Evolutionary conservation across 2,113 vertebrate genomes (phyloP).

Genomic region (Sylvietta virens): DNA sequence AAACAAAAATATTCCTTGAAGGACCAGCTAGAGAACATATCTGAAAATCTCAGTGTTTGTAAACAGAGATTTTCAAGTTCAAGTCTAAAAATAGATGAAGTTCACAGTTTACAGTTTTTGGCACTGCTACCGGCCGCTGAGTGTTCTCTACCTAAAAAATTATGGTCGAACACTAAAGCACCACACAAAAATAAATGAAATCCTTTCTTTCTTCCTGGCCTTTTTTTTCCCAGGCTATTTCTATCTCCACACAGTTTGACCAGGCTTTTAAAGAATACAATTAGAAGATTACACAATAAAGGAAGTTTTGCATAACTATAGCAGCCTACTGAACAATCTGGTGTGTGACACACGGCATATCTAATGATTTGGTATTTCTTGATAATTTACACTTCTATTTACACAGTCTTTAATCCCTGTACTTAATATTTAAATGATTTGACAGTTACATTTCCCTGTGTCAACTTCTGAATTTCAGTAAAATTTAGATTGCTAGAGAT

Average conservation of each 20-base stretch:
- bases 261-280: background rate
- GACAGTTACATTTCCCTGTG: background rate
- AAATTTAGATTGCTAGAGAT: background rate
- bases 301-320: background rate
- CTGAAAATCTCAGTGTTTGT: background rate
- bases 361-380: background rate
- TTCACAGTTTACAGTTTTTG: background rate
- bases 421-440: background rate
- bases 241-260: background rate
- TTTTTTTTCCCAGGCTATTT: background rate
- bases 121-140: background rate
- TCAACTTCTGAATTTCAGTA: background rate
- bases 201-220: background rate
- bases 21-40: background rate
- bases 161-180: background rate
- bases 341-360: background rate
- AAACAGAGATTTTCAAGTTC: background rate
- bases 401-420: background rate
- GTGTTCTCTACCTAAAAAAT: background rate
- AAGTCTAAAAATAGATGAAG: background rate
- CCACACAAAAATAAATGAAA: background rate
- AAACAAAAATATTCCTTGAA: background rate
- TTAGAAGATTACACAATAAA: background rate
- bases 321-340: constrained; percentile 2
- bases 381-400: background rate